Conservation (phyloP, 92 coral and sea anemone genomes). For the Palythoa grandis region DNA sequence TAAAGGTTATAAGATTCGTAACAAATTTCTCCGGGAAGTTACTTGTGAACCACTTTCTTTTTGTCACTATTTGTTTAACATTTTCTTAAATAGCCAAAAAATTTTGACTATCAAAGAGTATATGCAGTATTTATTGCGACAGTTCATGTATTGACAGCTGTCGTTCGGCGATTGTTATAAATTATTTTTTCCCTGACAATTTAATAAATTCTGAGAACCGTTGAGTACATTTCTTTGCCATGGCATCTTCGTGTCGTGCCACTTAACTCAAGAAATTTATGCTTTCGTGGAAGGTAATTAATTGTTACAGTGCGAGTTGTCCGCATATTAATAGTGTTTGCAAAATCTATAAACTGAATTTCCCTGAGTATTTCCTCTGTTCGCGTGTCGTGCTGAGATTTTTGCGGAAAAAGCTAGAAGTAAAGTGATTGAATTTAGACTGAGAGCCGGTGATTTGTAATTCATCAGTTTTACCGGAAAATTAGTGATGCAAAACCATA, state of each 20-base stretch:
- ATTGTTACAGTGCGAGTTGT: no score
- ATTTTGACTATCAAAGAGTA: constrained; percentile 2
- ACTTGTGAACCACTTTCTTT: neutral
- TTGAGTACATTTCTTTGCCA: neutral
- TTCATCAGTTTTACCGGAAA: no score
- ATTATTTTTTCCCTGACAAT: neutral
- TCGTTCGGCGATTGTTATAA: neutral
- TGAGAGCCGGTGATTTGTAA: no score
- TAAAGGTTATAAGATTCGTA: neutral
- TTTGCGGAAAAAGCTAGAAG: no score
- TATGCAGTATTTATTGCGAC: constrained; percentile 22
- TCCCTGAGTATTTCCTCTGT: no score
- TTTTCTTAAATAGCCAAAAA: neutral
- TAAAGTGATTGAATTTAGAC: no score
- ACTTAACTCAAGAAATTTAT: neutral
- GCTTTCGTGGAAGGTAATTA: neutral
- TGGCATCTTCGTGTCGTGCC: neutral
- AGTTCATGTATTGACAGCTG: constrained; percentile 31
- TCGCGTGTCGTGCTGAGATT: no score
- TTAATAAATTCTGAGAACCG: neutral
- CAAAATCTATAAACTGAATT: no score
- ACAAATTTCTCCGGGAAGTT: neutral
- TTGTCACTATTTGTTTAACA: neutral
- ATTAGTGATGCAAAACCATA: no score
- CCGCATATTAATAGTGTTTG: no score